Percentiles rank a stretch among this genome's conserved stretches.
phyloP scores from a whole-genome alignment of 1,140 invertebrate genomes.

The Apis cerana region DNA sequence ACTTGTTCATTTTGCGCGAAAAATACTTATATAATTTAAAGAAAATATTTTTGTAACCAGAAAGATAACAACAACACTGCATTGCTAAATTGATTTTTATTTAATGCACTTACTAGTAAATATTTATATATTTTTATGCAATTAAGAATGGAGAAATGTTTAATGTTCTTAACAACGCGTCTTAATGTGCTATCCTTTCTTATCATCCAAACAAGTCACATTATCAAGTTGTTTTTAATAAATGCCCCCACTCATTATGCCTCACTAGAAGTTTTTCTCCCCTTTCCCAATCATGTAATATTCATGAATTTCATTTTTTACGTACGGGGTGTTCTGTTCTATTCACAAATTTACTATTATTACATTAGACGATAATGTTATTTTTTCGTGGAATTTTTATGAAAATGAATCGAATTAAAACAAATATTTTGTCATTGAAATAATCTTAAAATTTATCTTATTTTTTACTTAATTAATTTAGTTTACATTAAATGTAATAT shows the following conservation, averaged over 20 bases:
- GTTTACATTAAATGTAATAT: no score
- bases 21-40: no score
- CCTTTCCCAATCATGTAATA: conserved; percentile 52
- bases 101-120: background rate
- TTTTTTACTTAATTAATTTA: background rate
- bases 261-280: conserved; percentile 50
- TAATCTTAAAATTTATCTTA: background rate
- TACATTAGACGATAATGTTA: background rate
- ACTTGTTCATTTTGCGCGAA: background rate
- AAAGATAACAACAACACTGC: background rate
- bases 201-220: conserved; percentile 32
- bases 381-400: background rate
- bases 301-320: conserved; percentile 55
- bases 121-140: conserved; percentile 28
- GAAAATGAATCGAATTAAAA: background rate
- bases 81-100: background rate
- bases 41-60: conserved; percentile 6
- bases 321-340: conserved; percentile 38
- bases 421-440: no score
- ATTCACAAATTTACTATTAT: no score
- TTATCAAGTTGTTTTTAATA: conserved; percentile 55
- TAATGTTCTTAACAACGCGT: conserved; percentile 12
- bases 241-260: conserved; percentile 8
- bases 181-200: conserved; percentile 38
- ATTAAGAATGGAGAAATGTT: conserved; percentile 29